Percentiles rank a stretch among this genome's conserved stretches.
Conservation (phyloP, 2,888 invertebrate genomes). For the Corbicula japonica region DNA sequence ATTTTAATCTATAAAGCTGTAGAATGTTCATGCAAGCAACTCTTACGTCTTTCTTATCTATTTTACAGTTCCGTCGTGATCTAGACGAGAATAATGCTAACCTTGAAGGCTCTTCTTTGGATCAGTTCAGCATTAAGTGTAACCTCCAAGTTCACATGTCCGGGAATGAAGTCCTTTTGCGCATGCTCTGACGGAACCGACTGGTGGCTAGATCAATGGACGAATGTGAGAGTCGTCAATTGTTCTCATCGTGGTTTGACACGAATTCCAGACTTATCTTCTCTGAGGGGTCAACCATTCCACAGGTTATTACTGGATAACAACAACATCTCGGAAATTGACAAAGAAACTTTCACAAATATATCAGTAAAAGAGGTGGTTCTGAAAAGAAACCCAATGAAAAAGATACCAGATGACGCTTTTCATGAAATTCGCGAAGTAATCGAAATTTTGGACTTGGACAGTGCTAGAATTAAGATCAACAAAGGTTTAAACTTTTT, state of each 20-base stretch:
- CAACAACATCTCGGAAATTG: constrained; percentile 65
- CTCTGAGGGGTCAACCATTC: constrained; percentile 45
- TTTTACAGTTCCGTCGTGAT: constrained; percentile 39
- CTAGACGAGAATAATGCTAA: constrained; percentile 27
- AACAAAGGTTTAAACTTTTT: constrained; percentile 57
- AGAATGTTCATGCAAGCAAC: too few relatives aligned
- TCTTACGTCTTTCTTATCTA: too few relatives aligned
- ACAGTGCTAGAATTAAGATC: constrained; percentile 53
- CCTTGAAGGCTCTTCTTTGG: constrained; percentile 18
- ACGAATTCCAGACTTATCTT: constrained; percentile 60
- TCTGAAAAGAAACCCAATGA: constrained; percentile 66
- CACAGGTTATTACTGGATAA: constrained; percentile 66
- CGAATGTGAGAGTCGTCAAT: constrained; percentile 60
- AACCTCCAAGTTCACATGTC: constrained; percentile 65
- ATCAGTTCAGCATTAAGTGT: constrained; percentile 35
- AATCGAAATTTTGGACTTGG: constrained; percentile 51
- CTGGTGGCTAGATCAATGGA: constrained; percentile 67
- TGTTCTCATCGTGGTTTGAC: constrained; percentile 53
- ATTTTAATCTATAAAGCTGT: too few relatives aligned
- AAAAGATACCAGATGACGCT: constrained; percentile 41
- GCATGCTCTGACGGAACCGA: constrained; percentile 56
- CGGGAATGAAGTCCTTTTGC: constrained; percentile 58
- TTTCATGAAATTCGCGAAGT: constrained; percentile 38
- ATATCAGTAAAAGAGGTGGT: constrained; percentile 65
- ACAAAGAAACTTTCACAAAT: constrained; percentile 51